phyloP scores from a whole-genome alignment of 2,888 invertebrate genomes.

The Toxonevra muliebris region DNA sequence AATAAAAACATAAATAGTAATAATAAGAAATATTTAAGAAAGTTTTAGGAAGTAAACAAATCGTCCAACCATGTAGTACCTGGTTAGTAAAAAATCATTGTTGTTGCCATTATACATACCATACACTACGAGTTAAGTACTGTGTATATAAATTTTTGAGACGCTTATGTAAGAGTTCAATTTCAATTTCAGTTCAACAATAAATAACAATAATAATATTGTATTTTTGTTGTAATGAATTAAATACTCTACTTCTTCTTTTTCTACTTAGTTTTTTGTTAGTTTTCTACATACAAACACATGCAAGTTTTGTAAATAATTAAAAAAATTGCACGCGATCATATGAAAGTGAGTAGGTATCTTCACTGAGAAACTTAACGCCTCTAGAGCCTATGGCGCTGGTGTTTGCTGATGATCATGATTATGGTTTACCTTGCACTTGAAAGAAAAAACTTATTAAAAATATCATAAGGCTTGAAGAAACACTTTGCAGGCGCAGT shows the following conservation, averaged over 20 bases:
- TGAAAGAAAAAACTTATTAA: slow-evolving; percentile 34
- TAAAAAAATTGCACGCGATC: background rate
- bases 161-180: slow-evolving; percentile 36
- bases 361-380: too few species aligned
- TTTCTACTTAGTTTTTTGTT: too few species aligned
- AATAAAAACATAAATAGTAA: background rate
- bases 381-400: too few species aligned
- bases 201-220: slow-evolving; percentile 20
- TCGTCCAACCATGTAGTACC: slow-evolving; percentile 44
- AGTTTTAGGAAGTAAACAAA: slow-evolving; percentile 36
- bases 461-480: background rate
- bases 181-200: slow-evolving; percentile 22
- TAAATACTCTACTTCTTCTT: too few species aligned
- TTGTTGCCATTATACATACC: slow-evolving; percentile 8
- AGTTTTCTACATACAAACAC: too few species aligned
- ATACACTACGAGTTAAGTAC: slow-evolving; percentile 9
- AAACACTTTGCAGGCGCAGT: background rate
- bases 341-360: background rate
- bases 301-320: too few species aligned
- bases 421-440: slow-evolving; percentile 41
- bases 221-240: slow-evolving; percentile 3
- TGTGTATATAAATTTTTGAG: slow-evolving; percentile 8
- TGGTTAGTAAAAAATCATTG: slow-evolving; percentile 32
- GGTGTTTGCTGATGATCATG: background rate
- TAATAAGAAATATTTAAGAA: background rate